Percentiles rank a stretch among this genome's conserved stretches.
Evolutionary conservation across 2,113 vertebrate species (phyloP).

Genomic region (Lepus europaeus): DNA sequence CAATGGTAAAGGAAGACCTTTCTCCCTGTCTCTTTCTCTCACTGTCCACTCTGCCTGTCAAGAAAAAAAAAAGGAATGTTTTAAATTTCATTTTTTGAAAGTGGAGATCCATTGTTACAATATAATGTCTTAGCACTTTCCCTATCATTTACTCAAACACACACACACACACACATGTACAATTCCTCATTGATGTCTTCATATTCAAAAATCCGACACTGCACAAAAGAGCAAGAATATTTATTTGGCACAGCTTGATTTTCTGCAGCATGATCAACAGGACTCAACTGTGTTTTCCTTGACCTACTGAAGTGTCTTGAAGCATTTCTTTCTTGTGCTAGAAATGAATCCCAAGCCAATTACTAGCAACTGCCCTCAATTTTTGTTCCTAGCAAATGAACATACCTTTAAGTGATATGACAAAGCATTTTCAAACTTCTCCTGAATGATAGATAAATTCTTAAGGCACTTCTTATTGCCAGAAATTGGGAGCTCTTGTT

Average conservation of each 20-base stretch:
- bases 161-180: neutral
- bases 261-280: neutral
- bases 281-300: conserved; percentile 39
- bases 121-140: neutral
- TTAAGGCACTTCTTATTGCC: conserved; percentile 40
- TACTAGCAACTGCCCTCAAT: conserved; percentile 57
- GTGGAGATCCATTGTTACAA: neutral
- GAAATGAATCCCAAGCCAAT: conserved; percentile 70
- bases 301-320: neutral
- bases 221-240: neutral
- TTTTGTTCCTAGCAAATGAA: conserved; percentile 64
- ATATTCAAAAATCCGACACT: neutral
- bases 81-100: neutral
- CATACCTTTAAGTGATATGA: conserved; percentile 45
- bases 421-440: conserved; percentile 19
- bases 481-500: conserved; percentile 48
- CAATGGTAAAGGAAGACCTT: too few species aligned
- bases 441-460: conserved; percentile 58
- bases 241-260: conserved; percentile 7
- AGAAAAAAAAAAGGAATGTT: neutral
- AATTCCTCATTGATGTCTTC: conserved; percentile 19
- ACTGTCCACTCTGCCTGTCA: too few species aligned
- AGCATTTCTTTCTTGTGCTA: neutral
- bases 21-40: too few species aligned
- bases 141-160: neutral